Evolutionary conservation across 2,888 invertebrate species (phyloP).

Genomic region (Cataglyphis albicans): DNA sequence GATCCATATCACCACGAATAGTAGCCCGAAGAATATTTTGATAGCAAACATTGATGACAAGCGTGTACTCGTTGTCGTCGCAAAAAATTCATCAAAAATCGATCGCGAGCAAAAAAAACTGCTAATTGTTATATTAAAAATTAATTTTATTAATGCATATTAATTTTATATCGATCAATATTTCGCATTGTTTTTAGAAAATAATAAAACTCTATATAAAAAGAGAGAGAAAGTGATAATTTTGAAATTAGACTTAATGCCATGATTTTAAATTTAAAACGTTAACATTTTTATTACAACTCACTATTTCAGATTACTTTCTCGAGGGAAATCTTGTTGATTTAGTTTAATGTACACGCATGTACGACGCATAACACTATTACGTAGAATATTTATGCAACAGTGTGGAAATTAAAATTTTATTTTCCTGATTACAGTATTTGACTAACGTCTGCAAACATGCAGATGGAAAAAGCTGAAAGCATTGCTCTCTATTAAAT

Average conservation of each 20-base stretch:
- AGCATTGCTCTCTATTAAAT: neutral
- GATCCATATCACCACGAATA: slow-evolving; percentile 1
- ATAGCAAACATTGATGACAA: neutral
- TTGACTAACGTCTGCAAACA: neutral
- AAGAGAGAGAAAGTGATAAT: neutral
- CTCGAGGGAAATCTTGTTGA: neutral
- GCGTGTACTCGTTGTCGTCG: neutral
- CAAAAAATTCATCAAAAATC: neutral
- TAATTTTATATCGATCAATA: neutral
- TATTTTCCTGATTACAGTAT: neutral
- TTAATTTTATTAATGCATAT: neutral
- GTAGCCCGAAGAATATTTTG: neutral
- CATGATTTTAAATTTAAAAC: neutral
- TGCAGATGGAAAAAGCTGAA: neutral
- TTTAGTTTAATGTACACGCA: neutral
- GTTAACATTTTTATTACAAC: neutral
- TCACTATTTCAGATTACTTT: slow-evolving; percentile 16
- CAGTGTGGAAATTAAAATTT: slow-evolving; percentile 6
- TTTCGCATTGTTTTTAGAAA: neutral
- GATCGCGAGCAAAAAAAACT: neutral
- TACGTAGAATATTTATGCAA: neutral
- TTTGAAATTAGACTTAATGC: neutral
- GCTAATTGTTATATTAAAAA: neutral
- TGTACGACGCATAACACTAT: neutral
- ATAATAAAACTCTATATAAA: neutral